Evolutionary conservation across 2,113 vertebrate species (phyloP).

Genomic region (Blennius ocellaris): DNA sequence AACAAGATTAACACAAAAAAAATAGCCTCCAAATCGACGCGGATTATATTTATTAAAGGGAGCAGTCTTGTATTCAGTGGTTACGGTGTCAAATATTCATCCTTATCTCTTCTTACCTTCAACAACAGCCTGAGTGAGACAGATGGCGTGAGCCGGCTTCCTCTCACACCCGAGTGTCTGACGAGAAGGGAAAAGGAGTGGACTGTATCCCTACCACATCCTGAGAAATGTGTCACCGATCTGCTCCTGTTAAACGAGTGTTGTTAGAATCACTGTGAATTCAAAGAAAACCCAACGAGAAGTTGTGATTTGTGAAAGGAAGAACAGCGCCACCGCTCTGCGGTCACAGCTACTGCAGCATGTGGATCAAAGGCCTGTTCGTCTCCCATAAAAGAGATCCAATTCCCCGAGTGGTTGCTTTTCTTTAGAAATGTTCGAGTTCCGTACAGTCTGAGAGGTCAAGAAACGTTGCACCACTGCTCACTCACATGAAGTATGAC

Average conservation of each 20-base stretch:
- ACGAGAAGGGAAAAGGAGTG: slow-evolving; percentile 33
- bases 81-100: not conserved
- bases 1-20: too few species aligned
- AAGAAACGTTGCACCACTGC: too few species aligned
- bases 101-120: not conserved
- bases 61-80: not conserved
- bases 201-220: not conserved
- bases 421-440: slow-evolving; percentile 41
- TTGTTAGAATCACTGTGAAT: not conserved
- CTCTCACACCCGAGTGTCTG: slow-evolving; percentile 32
- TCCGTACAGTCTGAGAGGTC: too few species aligned
- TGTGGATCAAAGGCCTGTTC: slow-evolving; percentile 26
- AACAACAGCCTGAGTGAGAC: slow-evolving; percentile 29
- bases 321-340: not conserved
- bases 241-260: not conserved
- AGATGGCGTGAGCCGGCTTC: slow-evolving; percentile 31
- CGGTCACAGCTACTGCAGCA: not conserved
- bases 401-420: slow-evolving; percentile 33
- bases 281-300: not conserved
- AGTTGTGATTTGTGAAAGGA: slow-evolving; percentile 5
- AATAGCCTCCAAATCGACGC: too few species aligned
- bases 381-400: slow-evolving; percentile 25
- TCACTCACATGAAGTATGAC: too few species aligned
- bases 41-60: too few species aligned
- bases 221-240: not conserved